Percentiles rank a stretch among this genome's conserved stretches.
phyloP scores from a whole-genome alignment of 1,140 invertebrate genomes.

The Drosophila setifemur region DNA sequence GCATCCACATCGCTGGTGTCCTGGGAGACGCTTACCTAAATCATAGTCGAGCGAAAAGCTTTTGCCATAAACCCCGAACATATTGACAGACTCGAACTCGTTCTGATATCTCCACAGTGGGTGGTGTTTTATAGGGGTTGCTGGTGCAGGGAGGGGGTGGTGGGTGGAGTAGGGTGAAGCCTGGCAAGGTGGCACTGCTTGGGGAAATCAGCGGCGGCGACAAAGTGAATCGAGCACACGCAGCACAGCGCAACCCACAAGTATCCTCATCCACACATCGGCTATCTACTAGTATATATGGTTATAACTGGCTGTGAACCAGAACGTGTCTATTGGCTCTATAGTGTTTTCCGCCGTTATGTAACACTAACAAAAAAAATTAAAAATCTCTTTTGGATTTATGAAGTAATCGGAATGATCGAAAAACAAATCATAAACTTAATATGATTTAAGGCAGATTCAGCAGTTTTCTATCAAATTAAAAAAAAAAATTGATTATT shows the following conservation, averaged over 20 bases:
- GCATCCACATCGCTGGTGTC: slow-evolving; percentile 10
- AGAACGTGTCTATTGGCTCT: slow-evolving; percentile 31
- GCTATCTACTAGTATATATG: slow-evolving; percentile 1
- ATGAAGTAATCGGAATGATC: no score
- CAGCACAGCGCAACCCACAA: slow-evolving; percentile 6
- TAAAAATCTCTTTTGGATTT: no score
- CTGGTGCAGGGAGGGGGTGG: background rate
- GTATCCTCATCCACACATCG: slow-evolving; percentile 2
- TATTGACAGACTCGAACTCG: slow-evolving; percentile 61
- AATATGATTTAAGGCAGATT: no score
- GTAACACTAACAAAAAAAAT: slow-evolving; percentile 13
- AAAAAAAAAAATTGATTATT: no score
- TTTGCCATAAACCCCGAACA: slow-evolving; percentile 59
- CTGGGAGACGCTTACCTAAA: slow-evolving; percentile 65
- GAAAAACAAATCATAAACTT: no score
- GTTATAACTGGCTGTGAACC: slow-evolving; percentile 16
- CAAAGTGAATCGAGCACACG: slow-evolving; percentile 48
- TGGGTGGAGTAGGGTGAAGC: background rate
- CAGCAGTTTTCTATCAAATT: no score
- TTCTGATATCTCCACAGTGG: slow-evolving; percentile 19
- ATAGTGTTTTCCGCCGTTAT: background rate
- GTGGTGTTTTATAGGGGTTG: background rate
- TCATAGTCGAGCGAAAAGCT: slow-evolving; percentile 61
- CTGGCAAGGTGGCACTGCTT: slow-evolving; percentile 33
- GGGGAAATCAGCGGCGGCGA: slow-evolving; percentile 62